A percentile compares a stretch with the other conserved stretches of the same genome.
phyloP scores from a whole-genome alignment of 2,888 invertebrate genomes.

The Meiosimyza platycephala region DNA sequence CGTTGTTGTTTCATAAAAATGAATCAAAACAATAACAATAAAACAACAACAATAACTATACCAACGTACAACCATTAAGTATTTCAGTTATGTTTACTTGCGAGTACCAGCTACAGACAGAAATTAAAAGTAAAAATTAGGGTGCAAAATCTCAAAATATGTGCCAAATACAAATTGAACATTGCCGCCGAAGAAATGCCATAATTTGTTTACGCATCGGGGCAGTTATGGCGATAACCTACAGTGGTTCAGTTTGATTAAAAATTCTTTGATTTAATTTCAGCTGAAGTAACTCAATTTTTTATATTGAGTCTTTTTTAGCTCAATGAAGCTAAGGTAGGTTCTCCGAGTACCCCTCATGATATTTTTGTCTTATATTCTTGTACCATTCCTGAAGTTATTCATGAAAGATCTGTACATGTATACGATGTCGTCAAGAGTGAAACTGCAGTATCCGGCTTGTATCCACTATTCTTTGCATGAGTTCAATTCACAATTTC shows the following conservation, averaged over 20 bases:
- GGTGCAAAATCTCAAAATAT: slow-evolving; percentile 59
- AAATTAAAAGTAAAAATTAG: slow-evolving; percentile 48
- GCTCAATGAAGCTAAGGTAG: no score
- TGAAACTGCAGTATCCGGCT: no score
- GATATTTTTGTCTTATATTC: no score
- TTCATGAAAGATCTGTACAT: no score
- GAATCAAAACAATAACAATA: slow-evolving; percentile 51
- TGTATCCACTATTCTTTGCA: no score
- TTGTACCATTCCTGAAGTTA: no score
- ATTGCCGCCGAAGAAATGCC: neutral
- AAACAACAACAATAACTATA: slow-evolving; percentile 46
- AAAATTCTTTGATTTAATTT: neutral
- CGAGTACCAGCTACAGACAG: slow-evolving; percentile 3
- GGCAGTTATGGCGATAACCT: neutral
- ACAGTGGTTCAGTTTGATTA: slow-evolving; percentile 22
- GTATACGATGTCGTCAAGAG: no score
- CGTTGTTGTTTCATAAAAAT: slow-evolving; percentile 53
- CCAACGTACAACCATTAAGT: slow-evolving; percentile 45
- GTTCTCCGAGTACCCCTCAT: no score
- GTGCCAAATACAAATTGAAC: slow-evolving; percentile 20
- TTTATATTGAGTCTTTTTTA: no score
- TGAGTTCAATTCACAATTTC: no score
- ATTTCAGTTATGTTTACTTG: slow-evolving; percentile 13
- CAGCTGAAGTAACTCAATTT: no score
- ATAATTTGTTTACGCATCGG: neutral